Evolutionary conservation across 2,113 vertebrate species (phyloP).

Genomic region (Barnardius zonarius): DNA sequence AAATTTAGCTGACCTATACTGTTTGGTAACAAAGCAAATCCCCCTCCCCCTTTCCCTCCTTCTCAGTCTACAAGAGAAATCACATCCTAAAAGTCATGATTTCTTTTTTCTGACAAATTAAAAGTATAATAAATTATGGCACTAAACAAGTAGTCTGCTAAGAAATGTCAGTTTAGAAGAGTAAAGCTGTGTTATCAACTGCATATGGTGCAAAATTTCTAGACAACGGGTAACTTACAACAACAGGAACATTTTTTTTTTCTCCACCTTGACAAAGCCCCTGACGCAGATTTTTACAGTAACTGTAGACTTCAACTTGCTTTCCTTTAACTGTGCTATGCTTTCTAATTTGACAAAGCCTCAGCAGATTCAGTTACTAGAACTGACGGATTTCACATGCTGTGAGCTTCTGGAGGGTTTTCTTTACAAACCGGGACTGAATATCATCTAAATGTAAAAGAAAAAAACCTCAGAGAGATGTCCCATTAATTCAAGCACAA

Average conservation of each 20-base stretch:
- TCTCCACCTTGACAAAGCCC: background rate
- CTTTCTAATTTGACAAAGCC: conserved; percentile 10
- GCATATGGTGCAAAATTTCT: background rate
- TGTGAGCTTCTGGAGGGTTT: background rate
- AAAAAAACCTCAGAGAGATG: background rate
- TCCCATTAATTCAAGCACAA: background rate
- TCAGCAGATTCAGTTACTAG: background rate
- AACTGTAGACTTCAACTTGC: background rate
- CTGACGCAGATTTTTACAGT: background rate
- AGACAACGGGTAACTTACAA: background rate
- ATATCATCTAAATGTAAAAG: background rate
- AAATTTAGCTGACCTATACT: conserved; percentile 48
- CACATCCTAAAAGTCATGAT: background rate
- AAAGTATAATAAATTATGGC: background rate
- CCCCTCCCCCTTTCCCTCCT: background rate
- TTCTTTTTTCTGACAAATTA: background rate
- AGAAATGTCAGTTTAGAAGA: background rate
- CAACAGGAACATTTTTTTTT: background rate
- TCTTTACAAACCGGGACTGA: background rate
- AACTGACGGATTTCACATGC: background rate
- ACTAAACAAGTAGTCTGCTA: background rate
- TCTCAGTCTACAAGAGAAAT: background rate
- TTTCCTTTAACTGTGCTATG: background rate
- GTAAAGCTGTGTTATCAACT: background rate
- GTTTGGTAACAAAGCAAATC: background rate